Base-by-base conservation (phyloP, 2,888 invertebrate species). In the Panzeria rudis region DNA sequence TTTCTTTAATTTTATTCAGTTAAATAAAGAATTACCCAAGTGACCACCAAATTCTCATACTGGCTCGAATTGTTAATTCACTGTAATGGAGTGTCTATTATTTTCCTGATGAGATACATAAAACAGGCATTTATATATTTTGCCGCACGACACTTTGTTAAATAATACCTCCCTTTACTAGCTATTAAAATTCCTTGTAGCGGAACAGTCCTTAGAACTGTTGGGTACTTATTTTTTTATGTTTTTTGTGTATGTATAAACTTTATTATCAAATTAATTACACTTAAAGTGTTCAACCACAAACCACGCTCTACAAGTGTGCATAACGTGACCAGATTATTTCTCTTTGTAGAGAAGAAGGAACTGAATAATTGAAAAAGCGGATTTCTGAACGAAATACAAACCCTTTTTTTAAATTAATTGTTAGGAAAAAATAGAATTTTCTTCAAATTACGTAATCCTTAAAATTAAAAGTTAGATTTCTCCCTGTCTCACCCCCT, bases 261-360 rank as follows among this genome's bases (percentile, higher is more conserved):
- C 20, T 72, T 80, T 64, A 50, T 73, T 66, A 72, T 61, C 35
- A 61, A 56, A 73, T 59, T 62, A 78, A 83, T 83, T 78, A 73
- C 44, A 20, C 20, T 25, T 68, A 61, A 52, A 68, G 68, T 69
- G 56, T 71, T 77, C 41, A 56, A 64, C 35, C 73, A 52, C 52
- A 68, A 78, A 15, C 29, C 54, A 59, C 56, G 54, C 25, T 59
- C 38, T 44, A 3, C 17, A 59, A 17, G 15, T 56, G 6, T 56
- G 29, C 25, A n/a, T 56, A 56, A 66, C 15, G 23, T 56, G 32
- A 35, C 59, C 32, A 59, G 4, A 3, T 8, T 15, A 5, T 7
- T 17, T 47, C 8, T 17, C 13, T 47, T 44, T 38, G 11, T 44
- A 35, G 6, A 35, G 9, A 35, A 50, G 7, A 17, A n/a, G 20